Evolutionary conservation across 2,113 vertebrate genomes (phyloP).

Genomic region (Australoheros scitulus): DNA sequence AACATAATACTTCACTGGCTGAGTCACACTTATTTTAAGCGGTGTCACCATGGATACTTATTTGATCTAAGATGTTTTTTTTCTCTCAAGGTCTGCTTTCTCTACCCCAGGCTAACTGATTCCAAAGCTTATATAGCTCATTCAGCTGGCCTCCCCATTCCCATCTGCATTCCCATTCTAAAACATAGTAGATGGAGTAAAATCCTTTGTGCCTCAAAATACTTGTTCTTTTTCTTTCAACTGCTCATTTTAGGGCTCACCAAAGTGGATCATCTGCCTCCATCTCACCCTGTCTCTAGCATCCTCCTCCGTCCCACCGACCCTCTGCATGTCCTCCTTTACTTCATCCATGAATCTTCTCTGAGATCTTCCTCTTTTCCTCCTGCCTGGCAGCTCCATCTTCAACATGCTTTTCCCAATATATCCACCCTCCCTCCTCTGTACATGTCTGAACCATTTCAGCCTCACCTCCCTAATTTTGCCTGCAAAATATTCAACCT

Average conservation of each 20-base stretch:
- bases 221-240: too few relatives aligned
- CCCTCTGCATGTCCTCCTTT: background rate
- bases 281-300: background rate
- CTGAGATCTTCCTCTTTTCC: background rate
- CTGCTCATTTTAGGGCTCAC: too few relatives aligned
- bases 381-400: background rate
- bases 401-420: background rate
- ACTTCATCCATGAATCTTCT: background rate
- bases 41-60: conserved; percentile 60
- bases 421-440: background rate
- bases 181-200: background rate
- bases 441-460: accelerated
- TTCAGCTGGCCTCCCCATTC: background rate
- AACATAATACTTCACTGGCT: background rate
- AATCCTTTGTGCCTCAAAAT: background rate
- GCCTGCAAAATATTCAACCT: background rate
- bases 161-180: background rate
- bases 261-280: background rate
- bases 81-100: background rate
- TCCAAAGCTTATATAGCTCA: background rate
- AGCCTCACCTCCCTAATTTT: background rate
- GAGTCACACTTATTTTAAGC: conserved; percentile 44
- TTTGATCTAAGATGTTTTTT: background rate
- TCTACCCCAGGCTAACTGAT: background rate
- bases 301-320: background rate